A percentile compares a stretch with the other conserved stretches of the same genome.
Conservation (phyloP, 2,113 vertebrate genomes). For the Sebastes schlegelii region DNA sequence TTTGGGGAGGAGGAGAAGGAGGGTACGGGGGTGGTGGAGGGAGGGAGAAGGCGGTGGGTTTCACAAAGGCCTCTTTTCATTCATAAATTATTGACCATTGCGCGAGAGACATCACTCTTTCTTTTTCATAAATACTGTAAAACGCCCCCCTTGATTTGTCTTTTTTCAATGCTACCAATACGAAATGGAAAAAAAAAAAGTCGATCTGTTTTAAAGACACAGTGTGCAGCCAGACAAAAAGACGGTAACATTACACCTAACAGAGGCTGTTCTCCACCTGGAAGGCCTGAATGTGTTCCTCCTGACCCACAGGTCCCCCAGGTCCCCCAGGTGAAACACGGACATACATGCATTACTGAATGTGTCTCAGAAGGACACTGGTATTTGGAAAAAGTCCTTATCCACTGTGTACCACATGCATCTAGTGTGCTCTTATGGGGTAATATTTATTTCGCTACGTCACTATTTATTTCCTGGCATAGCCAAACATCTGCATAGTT, state of each 20-base stretch:
- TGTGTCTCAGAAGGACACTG: constrained; percentile 3
- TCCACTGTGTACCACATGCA: constrained; percentile 12
- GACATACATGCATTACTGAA: background rate
- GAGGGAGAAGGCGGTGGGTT: constrained; percentile 23
- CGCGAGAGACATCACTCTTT: constrained; percentile 60
- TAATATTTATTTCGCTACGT: background rate
- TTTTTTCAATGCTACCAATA: constrained; percentile 23
- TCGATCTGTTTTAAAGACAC: constrained; percentile 21
- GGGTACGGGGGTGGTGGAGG: constrained; percentile 17
- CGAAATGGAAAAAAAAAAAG: constrained; percentile 29
- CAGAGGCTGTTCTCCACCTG: constrained; percentile 14
- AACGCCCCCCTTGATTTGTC: constrained; percentile 42
- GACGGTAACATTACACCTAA: background rate
- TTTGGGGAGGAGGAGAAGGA: constrained; percentile 35
- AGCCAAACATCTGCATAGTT: constrained; percentile 6
- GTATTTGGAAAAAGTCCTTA: background rate
- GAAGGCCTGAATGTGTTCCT: constrained; percentile 20
- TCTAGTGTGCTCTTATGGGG: constrained; percentile 1
- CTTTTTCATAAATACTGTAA: constrained; percentile 76
- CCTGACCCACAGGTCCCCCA: background rate
- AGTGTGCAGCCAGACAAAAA: constrained; percentile 4
- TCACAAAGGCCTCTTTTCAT: constrained; percentile 88
- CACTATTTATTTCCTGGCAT: constrained; percentile 26
- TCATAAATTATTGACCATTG: constrained; percentile 83
- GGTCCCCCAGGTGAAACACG: background rate